phyloP scores from a whole-genome alignment of 1,140 invertebrate genomes.

The Anagrus nilaparvatae region DNA sequence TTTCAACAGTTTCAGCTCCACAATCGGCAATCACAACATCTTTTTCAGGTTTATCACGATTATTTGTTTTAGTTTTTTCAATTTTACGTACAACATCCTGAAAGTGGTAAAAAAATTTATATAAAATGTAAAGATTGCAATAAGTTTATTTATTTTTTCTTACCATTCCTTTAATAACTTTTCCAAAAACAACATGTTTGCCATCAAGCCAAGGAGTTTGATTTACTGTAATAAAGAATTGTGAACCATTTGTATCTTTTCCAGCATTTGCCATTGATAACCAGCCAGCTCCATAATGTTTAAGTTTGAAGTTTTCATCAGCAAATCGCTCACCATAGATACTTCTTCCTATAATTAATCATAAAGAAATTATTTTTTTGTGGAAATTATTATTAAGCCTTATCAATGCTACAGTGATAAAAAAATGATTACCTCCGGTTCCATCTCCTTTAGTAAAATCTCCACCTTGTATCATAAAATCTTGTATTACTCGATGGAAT shows the following conservation, averaged over 20 bases:
- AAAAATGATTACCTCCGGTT: conserved; percentile 57
- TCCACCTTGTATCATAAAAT: conserved; percentile 94
- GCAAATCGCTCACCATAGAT: conserved; percentile 90
- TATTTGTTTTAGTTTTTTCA: conserved; percentile 63
- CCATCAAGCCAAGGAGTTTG: conserved; percentile 93
- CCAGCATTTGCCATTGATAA: conserved; percentile 94
- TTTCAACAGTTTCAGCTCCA: conserved; percentile 55
- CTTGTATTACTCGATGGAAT: conserved; percentile 87
- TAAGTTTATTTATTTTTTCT: conserved; percentile 19
- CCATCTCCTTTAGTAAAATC: conserved; percentile 90
- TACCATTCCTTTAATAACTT: conserved; percentile 85
- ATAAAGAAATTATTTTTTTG: conserved; percentile 8
- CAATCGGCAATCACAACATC: conserved; percentile 72
- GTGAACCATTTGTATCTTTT: conserved; percentile 95
- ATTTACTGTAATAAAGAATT: conserved; percentile 94
- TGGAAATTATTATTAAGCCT: conserved; percentile 2
- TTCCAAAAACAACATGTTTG: conserved; percentile 95
- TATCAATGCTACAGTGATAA: neutral
- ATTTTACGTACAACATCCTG: conserved; percentile 79
- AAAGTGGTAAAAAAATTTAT: conserved; percentile 21
- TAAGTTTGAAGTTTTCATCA: conserved; percentile 97
- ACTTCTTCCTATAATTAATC: conserved; percentile 56
- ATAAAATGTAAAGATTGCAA: conserved; percentile 1
- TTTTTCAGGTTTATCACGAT: conserved; percentile 64
- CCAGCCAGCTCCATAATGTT: conserved; percentile 94